These are phyloP conservation scores for Ctenoplectra terminalis DNA, from an alignment of 1,140 invertebrate genomes.

Conservation along the genomic window DNA sequence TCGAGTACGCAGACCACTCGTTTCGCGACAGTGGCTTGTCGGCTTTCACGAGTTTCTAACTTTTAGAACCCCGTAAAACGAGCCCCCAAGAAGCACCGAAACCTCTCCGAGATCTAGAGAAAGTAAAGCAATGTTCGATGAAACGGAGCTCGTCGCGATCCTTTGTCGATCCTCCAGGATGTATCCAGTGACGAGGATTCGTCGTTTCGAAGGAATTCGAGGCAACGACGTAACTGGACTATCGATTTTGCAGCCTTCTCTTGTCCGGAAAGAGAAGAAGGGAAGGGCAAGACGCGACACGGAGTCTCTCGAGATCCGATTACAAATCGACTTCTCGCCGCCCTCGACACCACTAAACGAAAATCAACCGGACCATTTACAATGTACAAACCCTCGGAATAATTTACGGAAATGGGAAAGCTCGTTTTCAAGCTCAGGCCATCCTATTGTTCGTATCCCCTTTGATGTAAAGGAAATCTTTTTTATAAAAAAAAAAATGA, in stretches of 20 bases:
- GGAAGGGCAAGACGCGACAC: background rate
- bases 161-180: too few relatives aligned
- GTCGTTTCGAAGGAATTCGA: background rate
- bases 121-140: background rate
- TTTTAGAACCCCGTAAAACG: constrained; percentile 20
- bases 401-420: background rate
- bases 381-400: background rate
- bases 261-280: background rate
- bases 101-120: background rate
- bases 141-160: background rate
- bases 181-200: background rate
- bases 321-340: background rate
- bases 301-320: constrained; percentile 4
- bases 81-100: background rate
- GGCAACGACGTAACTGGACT: background rate
- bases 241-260: background rate
- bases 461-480: too few relatives aligned
- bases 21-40: constrained; percentile 5
- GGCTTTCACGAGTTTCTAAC: background rate
- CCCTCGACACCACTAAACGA: background rate
- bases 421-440: background rate
- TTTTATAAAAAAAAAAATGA: too few relatives aligned
- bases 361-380: constrained; percentile 6
- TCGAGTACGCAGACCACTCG: background rate
- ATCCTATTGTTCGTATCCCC: too few relatives aligned